A percentile compares a stretch with the other conserved stretches of the same genome.
Conservation (phyloP, 2,797 vertebrate species). For the Sebastes diaconus region DNA sequence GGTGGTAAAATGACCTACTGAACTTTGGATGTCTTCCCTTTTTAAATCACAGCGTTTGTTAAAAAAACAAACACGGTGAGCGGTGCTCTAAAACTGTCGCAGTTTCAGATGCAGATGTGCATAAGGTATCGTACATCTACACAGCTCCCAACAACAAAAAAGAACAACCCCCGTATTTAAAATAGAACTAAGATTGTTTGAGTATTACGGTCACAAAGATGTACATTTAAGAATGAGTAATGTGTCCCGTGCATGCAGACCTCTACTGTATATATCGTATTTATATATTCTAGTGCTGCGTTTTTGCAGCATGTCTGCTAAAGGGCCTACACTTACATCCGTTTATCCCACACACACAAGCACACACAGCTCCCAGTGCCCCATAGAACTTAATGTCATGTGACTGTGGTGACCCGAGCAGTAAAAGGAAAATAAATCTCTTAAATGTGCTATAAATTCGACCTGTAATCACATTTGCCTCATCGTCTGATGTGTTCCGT, state of each 20-base stretch:
- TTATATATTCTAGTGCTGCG: conserved; percentile 41
- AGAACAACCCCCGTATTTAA: conserved; percentile 23
- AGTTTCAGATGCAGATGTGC: conserved; percentile 64
- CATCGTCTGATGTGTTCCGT: conserved; percentile 28
- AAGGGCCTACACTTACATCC: conserved; percentile 62
- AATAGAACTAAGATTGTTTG: conserved; percentile 34
- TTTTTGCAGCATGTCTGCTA: conserved; percentile 58
- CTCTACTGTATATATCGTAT: conserved; percentile 51
- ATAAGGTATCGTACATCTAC: conserved; percentile 48
- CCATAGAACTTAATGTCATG: conserved; percentile 58
- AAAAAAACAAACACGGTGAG: conserved; percentile 9
- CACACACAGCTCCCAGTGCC: conserved; percentile 52
- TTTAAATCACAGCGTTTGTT: conserved; percentile 68
- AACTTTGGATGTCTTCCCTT: conserved; percentile 75
- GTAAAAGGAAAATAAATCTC: conserved; percentile 45
- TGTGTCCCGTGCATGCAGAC: conserved; percentile 69
- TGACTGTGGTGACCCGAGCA: conserved; percentile 45
- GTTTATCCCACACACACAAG: conserved; percentile 26
- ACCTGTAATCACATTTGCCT: conserved; percentile 58
- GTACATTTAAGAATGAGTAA: conserved; percentile 63
- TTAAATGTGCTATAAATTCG: conserved; percentile 67
- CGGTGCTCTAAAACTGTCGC: conserved; percentile 43
- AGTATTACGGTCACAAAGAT: conserved; percentile 57
- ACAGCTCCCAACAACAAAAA: conserved; percentile 44
- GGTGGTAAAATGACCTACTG: conserved; percentile 30